phyloP scores from a whole-genome alignment of 1,140 invertebrate genomes.

The Brachystomella parvula region DNA sequence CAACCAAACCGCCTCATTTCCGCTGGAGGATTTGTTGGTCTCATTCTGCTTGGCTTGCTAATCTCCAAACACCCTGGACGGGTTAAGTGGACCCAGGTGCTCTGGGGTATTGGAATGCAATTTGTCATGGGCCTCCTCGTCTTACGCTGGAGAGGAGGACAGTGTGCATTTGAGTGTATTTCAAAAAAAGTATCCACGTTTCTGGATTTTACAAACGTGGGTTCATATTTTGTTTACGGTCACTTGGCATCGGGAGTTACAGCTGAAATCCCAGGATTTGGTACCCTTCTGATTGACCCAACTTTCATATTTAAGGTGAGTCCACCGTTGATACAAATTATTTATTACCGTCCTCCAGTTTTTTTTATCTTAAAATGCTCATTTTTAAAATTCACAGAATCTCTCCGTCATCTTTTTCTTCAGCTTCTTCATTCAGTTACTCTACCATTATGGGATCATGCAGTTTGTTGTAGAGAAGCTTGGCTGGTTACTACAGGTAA shows the following conservation, averaged over 20 bases:
- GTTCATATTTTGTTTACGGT: constrained; percentile 79
- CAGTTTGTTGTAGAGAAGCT: constrained; percentile 77
- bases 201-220: constrained; percentile 64
- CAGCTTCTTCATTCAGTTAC: constrained; percentile 72
- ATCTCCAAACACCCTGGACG: constrained; percentile 55
- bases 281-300: constrained; percentile 13
- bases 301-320: constrained; percentile 75
- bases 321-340: background rate
- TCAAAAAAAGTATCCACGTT: constrained; percentile 68
- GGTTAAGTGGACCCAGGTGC: constrained; percentile 64
- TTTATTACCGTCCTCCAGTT: too few relatives aligned
- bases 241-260: constrained; percentile 40
- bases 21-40: constrained; percentile 51
- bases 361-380: constrained; percentile 30
- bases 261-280: background rate
- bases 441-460: constrained; percentile 80
- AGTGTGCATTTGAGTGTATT: constrained; percentile 66
- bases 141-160: constrained; percentile 71
- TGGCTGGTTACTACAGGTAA: constrained; percentile 60
- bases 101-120: constrained; percentile 73
- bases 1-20: constrained; percentile 49
- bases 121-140: constrained; percentile 77
- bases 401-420: constrained; percentile 85
- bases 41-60: constrained; percentile 45
- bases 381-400: constrained; percentile 48